Percentiles rank a stretch among this genome's conserved stretches.
These are phyloP conservation scores for Beaufortia kweichowensis DNA, from an alignment of 2,113 vertebrate species.

Conservation along the genomic window DNA sequence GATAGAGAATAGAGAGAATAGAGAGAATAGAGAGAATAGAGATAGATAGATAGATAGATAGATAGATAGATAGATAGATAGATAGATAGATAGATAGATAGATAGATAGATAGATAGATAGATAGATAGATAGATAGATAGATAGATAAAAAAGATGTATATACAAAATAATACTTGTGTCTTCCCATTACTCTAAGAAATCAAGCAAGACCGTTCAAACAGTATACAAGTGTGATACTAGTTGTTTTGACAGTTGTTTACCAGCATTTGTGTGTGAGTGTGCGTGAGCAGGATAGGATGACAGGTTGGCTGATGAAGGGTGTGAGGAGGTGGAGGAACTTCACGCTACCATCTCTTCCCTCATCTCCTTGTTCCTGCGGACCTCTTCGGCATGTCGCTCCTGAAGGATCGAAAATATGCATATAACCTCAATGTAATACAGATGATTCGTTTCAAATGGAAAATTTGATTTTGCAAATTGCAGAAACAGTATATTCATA, in stretches of 20 bases:
- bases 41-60: slow-evolving; percentile 61
- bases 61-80: slow-evolving; percentile 63
- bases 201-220: slow-evolving; percentile 66
- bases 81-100: slow-evolving; percentile 56
- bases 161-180: slow-evolving; percentile 70
- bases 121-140: slow-evolving; percentile 49
- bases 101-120: slow-evolving; percentile 36
- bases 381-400: slow-evolving; percentile 90
- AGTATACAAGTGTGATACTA: slow-evolving; percentile 62
- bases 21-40: slow-evolving; percentile 57
- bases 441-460: too few relatives aligned
- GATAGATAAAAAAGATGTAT: slow-evolving; percentile 66
- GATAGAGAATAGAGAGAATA: slow-evolving; percentile 41
- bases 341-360: slow-evolving; percentile 81
- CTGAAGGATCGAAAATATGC: slow-evolving; percentile 62
- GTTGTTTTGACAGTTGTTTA: slow-evolving; percentile 66
- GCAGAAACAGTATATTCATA: too few relatives aligned
- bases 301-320: slow-evolving; percentile 58
- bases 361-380: slow-evolving; percentile 96
- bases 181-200: slow-evolving; percentile 60
- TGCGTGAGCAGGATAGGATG: slow-evolving; percentile 50
- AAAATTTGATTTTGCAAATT: too few relatives aligned
- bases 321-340: slow-evolving; percentile 38
- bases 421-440: not conserved
- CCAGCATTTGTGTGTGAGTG: slow-evolving; percentile 58